phyloP scores from a whole-genome alignment of 1,140 invertebrate genomes.

The Cylas formicarius region DNA sequence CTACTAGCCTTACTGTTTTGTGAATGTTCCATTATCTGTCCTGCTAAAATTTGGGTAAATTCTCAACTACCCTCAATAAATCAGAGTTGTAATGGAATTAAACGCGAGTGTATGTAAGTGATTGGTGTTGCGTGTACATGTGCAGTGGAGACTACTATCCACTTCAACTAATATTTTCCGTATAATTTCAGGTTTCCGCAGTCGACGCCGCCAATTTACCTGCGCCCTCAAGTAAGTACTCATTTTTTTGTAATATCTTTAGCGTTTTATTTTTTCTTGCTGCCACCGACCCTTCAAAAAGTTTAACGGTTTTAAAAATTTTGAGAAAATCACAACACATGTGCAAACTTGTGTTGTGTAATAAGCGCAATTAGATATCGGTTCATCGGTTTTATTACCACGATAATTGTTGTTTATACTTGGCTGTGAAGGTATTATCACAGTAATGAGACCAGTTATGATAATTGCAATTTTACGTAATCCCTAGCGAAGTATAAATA shows the following conservation, averaged over 20 bases:
- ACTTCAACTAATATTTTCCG: neutral
- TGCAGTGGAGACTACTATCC: neutral
- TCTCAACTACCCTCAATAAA: no score
- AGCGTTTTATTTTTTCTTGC: neutral
- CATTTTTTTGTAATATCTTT: neutral
- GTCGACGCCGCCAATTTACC: slow-evolving; percentile 11
- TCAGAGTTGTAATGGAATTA: slow-evolving; percentile 5
- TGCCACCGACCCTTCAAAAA: neutral
- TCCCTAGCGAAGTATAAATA: no score
- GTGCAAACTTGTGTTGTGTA: neutral
- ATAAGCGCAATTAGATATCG: neutral
- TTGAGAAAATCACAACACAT: neutral
- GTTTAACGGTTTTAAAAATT: no score
- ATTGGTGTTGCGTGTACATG: slow-evolving; percentile 3
- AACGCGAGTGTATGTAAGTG: slow-evolving; percentile 4
- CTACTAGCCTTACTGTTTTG: no score
- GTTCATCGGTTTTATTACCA: neutral
- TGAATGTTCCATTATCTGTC: no score
- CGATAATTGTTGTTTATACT: neutral
- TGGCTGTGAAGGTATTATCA: no score
- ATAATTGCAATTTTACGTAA: no score
- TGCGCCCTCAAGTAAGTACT: slow-evolving; percentile 10
- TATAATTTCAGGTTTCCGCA: slow-evolving; percentile 12
- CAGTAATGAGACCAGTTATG: no score
- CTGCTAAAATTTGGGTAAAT: no score